Evolutionary conservation across 2,888 invertebrate genomes (phyloP), one percentile per base, ranked within the genome.

Genomic region (Agriotes lineatus): DNA sequence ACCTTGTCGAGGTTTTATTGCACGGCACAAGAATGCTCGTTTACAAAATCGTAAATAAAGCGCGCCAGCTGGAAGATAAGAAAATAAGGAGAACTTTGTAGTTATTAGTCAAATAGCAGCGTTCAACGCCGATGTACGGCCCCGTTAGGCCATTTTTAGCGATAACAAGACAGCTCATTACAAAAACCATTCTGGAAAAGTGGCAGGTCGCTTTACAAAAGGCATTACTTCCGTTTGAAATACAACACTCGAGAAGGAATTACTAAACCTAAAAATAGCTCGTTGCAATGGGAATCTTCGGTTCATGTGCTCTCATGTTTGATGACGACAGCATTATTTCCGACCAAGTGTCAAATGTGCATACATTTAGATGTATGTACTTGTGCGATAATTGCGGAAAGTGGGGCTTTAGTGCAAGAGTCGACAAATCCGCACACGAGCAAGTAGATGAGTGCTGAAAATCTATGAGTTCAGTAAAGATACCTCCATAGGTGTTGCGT

Each of bases 31-130:
- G 9, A 42, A n/a, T n/a, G n/a, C n/a, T n/a, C n/a, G 20, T 39
- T 22, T 39, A 39, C 22, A 39, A 57, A 57, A 39, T 22, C 14
- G 57, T 37, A 37, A 12, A 9, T 54, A 35, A 35, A 54, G n/a
- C n/a, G n/a, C n/a, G n/a, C n/a, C n/a, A n/a, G 7, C 20, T 14
- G 37, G 12, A 19, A 44, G 44, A 44, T 44, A 44, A 44, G 19
- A 9, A 44, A 44, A 44, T 44, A 19, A 19, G 37, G 44, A 19
- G 19, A 19, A 9, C 44, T 5, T 20, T 44, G 44, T 19, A n/a
- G 44, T 44, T 44, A 19, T 44, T 44, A 37, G 44, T 20, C 14
- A 44, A 19, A 44, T 20, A 44, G 44, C 16, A 18, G 19, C 19
- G 44, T 19, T 44, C 2, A 44, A 44, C 44, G 19, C n/a, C 10